Conservation (phyloP, 2,797 vertebrate species). For the Protonibea diacanthus region DNA sequence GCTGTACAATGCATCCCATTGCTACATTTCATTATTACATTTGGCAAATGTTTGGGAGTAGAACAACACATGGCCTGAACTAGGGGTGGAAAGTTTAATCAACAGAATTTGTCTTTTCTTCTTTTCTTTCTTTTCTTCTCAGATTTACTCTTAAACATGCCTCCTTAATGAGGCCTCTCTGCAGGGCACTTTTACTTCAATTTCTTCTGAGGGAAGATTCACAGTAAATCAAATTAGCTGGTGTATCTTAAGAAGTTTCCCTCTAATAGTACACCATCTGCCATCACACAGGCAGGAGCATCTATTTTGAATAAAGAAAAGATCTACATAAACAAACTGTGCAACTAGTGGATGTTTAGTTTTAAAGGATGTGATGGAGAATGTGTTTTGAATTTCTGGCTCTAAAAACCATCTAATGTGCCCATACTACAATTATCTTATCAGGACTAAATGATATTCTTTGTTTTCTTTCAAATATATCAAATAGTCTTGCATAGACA, state of each 20-base stretch:
- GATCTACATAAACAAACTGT: neutral
- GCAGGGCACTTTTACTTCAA: conserved; percentile 66
- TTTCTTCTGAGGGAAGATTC: conserved; percentile 65
- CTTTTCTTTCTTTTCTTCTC: conserved; percentile 13
- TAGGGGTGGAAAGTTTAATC: conserved; percentile 50
- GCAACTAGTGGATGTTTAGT: conserved; percentile 27
- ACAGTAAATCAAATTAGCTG: conserved; percentile 61
- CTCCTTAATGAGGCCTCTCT: conserved; percentile 74
- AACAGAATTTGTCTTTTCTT: conserved; percentile 68
- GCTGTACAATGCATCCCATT: neutral
- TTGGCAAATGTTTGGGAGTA: conserved; percentile 21
- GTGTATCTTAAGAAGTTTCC: conserved; percentile 54
- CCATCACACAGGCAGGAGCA: conserved; percentile 30
- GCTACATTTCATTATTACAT: neutral
- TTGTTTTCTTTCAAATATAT: neutral
- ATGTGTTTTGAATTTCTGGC: neutral
- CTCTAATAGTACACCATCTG: conserved; percentile 60
- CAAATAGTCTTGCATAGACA: neutral
- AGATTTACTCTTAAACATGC: conserved; percentile 67
- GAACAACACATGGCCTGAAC: conserved; percentile 50
- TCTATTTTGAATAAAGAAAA: conserved; percentile 17
- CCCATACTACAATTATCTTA: too few relatives aligned
- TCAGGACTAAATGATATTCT: neutral
- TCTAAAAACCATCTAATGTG: conserved; percentile 2
- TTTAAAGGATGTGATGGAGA: conserved; percentile 5